Evolutionary conservation across 2,797 vertebrate species (phyloP), one percentile per base, ranked within the genome.

Genomic region (Philypnodon macrostomus): DNA sequence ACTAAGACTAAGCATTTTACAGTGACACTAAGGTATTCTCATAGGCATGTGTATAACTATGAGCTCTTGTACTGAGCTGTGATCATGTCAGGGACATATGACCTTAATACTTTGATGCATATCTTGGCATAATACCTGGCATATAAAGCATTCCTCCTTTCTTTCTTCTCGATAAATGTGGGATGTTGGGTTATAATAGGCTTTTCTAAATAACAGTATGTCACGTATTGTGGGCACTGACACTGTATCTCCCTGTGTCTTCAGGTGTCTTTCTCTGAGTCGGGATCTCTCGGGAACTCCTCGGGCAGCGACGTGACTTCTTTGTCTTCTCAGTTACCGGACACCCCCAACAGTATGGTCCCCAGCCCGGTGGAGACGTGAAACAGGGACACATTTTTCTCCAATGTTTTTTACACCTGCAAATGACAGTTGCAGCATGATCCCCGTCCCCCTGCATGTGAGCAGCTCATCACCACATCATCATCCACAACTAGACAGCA

Each of bases 311-410:
- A 99, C 53, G 93, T 98, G 86, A 98, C 94, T 67, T 98, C 96
- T 33, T 84, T 98, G 78, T 98, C 96, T 47, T 99, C 96, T 34
- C 96, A 98, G 89, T 88, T 99, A 76, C 96, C 96, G 23, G 96
- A 99, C 86, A 99, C 96, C 44, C 96, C 96, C 79, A 99, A 97
- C 93, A 99, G 96, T 85, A 98, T 99, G 96, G 95, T 98, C 55
- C 94, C 95, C 38, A 98, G 96, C 78, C 96, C 96, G 1, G 92
- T 94, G 67, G 96, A 98, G 86, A 98, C 96, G 95, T 98, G 95
- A 98, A 84, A 53, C n/a, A 34, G 54, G 41, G 41, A 30, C 41
- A 14, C 39, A 26, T 41, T 41, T 33, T 41, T 41, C 27, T 23
- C 24, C 21, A 5, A 11, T 34, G 14, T 33, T 14, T 47, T 47